Evolutionary conservation across 2,888 invertebrate genomes (phyloP).

Genomic region (Dolichomitus sp.): DNA sequence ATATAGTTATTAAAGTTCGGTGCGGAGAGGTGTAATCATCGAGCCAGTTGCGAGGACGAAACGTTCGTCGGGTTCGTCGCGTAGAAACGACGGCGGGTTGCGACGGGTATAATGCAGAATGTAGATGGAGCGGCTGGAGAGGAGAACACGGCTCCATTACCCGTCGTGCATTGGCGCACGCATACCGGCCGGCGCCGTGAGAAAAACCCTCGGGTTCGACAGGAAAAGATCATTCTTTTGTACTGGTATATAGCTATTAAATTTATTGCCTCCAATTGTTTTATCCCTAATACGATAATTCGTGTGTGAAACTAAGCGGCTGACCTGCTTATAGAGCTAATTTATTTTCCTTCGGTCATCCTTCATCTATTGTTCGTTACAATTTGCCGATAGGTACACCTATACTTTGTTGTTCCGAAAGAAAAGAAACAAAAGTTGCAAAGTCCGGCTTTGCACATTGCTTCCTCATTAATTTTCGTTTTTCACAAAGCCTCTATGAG

Average conservation of each 20-base stretch:
- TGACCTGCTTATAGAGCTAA: neutral
- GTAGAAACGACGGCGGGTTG: neutral
- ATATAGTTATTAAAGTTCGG: neutral
- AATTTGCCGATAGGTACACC: no score
- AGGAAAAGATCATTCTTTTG: constrained; percentile 3
- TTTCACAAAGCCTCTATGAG: no score
- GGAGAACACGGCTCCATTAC: constrained; percentile 19
- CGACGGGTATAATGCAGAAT: neutral
- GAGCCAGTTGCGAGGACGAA: constrained; percentile 7
- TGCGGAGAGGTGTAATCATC: neutral
- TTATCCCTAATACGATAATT: constrained; percentile 43
- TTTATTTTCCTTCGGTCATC: neutral
- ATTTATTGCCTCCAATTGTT: constrained; percentile 46
- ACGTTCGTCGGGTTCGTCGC: constrained; percentile 3
- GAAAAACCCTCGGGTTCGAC: constrained; percentile 25
- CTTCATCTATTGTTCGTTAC: neutral
- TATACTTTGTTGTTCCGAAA: no score
- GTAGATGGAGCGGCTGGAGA: constrained; percentile 45
- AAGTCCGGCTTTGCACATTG: no score
- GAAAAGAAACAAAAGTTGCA: no score
- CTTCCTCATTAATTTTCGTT: no score
- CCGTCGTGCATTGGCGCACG: constrained; percentile 36
- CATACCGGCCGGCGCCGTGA: constrained; percentile 51
- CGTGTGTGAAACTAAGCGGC: constrained; percentile 31
- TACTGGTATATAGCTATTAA: neutral